phyloP scores from a whole-genome alignment of 2,113 vertebrate species.

The Trichechus manatus region DNA sequence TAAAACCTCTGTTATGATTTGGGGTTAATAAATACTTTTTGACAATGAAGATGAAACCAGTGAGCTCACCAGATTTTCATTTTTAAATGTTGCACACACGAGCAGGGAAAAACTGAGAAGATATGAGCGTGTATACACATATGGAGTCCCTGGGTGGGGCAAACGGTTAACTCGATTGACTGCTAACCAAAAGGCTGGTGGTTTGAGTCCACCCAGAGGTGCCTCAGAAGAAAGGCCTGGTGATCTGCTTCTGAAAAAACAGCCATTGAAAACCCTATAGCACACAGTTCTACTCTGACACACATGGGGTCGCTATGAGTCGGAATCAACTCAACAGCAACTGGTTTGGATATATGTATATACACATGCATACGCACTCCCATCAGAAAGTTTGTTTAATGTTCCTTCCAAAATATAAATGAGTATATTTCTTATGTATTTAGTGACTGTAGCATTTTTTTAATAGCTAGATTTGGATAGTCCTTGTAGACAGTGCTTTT shows the following conservation, averaged over 20 bases:
- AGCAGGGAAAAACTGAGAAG: not conserved
- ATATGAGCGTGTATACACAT: not conserved
- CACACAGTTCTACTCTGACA: not conserved
- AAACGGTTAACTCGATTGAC: not conserved
- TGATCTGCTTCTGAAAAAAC: not conserved
- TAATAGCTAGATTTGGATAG: not conserved
- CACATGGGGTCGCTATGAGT: not conserved
- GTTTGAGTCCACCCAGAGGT: not conserved
- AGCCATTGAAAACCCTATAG: not conserved
- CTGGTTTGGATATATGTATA: not conserved
- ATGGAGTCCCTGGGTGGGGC: no score
- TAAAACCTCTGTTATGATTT: conserved; percentile 1
- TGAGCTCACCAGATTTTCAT: not conserved
- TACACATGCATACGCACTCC: not conserved
- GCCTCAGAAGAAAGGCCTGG: not conserved
- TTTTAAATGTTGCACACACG: not conserved
- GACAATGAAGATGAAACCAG: conserved; percentile 24
- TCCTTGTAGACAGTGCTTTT: not conserved
- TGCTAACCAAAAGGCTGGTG: not conserved
- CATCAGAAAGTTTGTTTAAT: not conserved
- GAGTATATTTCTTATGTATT: not conserved
- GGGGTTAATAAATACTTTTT: not conserved
- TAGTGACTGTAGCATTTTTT: not conserved
- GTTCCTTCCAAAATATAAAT: not conserved
- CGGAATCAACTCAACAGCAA: not conserved